These are phyloP conservation scores for Phenacoccus solenopsis DNA, from an alignment of 1,140 invertebrate genomes.

Conservation along the genomic window DNA sequence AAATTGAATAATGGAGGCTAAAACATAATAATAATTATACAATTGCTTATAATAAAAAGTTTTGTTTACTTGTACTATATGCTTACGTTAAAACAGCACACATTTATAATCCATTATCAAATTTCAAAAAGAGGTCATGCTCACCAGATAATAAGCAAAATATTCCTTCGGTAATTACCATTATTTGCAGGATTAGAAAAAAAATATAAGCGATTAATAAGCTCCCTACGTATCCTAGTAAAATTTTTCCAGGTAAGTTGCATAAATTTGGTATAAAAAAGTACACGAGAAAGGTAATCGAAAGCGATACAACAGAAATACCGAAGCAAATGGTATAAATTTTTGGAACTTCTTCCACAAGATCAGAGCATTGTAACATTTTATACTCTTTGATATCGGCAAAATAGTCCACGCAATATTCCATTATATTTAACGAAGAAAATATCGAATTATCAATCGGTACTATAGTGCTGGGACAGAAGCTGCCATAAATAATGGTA, in stretches of 20 bases:
- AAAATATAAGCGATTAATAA: constrained; percentile 47
- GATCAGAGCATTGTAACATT: background rate
- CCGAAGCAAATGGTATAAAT: constrained; percentile 40
- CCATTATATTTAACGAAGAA: background rate
- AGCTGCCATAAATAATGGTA: background rate
- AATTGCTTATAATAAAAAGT: background rate
- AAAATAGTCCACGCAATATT: constrained; percentile 18
- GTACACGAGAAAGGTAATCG: constrained; percentile 57
- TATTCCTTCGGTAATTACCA: background rate
- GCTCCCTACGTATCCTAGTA: constrained; percentile 55
- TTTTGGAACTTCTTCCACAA: background rate
- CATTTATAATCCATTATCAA: background rate
- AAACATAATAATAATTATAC: constrained; percentile 29
- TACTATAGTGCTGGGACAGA: background rate
- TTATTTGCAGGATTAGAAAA: constrained; percentile 38
- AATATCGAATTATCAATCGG: background rate
- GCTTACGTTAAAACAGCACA: too few relatives aligned
- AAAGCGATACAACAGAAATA: constrained; percentile 54
- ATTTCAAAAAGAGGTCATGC: background rate
- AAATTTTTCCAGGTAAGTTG: constrained; percentile 56
- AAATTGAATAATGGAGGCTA: constrained; percentile 67
- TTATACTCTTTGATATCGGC: background rate
- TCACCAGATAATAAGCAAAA: background rate
- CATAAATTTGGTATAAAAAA: constrained; percentile 51
- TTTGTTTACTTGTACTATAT: background rate